phyloP scores from a whole-genome alignment of 2,888 invertebrate genomes.

The Aporophyla lueneburgensis region DNA sequence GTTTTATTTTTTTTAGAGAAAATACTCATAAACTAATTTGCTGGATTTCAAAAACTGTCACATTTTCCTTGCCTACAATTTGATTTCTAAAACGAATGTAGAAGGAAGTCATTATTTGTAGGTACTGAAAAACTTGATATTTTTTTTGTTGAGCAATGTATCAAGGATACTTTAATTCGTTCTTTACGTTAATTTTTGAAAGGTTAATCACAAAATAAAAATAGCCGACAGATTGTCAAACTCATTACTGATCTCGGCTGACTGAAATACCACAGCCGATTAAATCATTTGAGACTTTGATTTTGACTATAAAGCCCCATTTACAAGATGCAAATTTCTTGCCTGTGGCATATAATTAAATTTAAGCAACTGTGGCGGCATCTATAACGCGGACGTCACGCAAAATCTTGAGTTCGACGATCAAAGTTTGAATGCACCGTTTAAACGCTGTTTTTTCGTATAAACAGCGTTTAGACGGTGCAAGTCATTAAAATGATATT shows the following conservation, averaged over 20 bases:
- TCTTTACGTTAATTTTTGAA: no score
- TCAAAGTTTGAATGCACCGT: neutral
- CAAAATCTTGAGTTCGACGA: neutral
- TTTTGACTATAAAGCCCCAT: neutral
- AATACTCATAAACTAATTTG: neutral
- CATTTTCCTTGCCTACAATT: neutral
- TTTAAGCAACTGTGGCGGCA: neutral
- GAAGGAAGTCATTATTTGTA: neutral
- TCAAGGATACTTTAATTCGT: neutral
- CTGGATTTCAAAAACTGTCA: neutral
- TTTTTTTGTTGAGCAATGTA: neutral
- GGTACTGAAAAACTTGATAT: no score
- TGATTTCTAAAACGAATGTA: neutral
- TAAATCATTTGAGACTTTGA: neutral
- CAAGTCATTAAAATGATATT: no score
- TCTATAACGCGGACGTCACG: neutral
- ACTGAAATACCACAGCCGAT: neutral
- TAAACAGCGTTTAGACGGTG: neutral
- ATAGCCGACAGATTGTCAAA: neutral
- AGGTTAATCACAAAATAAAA: no score
- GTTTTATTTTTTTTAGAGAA: neutral
- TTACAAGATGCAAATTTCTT: neutral
- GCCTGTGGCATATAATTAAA: neutral
- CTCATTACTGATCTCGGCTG: neutral
- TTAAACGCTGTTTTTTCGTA: neutral